Evolutionary conservation across 2,888 invertebrate species (phyloP).

Genomic region (Ormyrus pomaceus): DNA sequence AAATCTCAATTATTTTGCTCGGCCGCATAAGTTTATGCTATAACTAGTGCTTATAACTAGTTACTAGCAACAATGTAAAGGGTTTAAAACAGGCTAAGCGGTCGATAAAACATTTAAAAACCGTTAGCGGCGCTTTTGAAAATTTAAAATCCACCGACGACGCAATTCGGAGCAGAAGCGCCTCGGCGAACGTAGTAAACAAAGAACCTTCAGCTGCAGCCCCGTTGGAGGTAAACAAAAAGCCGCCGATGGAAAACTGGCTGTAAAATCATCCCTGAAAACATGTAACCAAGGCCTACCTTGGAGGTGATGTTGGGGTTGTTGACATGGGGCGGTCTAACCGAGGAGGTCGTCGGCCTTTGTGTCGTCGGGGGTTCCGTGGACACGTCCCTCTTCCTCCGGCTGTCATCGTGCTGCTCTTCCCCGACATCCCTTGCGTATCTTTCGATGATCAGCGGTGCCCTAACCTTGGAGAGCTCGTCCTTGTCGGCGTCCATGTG

Average conservation of each 20-base stretch:
- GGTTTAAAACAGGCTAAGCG: too few relatives aligned
- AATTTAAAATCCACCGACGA: too few relatives aligned
- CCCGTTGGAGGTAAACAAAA: too few relatives aligned
- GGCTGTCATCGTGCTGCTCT: slow-evolving; percentile 59
- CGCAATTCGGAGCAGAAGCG: too few relatives aligned
- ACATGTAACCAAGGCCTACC: slow-evolving; percentile 45
- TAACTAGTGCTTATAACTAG: too few relatives aligned
- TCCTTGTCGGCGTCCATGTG: slow-evolving; percentile 58
- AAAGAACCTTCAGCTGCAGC: background rate
- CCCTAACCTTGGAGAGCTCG: background rate
- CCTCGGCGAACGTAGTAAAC: background rate
- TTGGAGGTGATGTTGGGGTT: slow-evolving; percentile 69
- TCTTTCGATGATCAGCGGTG: slow-evolving; percentile 25
- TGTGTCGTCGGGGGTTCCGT: slow-evolving; percentile 59
- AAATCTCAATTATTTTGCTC: too few relatives aligned
- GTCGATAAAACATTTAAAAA: too few relatives aligned
- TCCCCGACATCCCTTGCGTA: slow-evolving; percentile 20
- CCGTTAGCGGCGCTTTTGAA: too few relatives aligned
- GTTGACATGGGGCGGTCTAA: slow-evolving; percentile 55
- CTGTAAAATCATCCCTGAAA: background rate
- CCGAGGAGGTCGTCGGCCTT: too few relatives aligned
- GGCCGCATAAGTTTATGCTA: too few relatives aligned
- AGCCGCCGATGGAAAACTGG: too few relatives aligned
- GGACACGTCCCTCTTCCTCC: slow-evolving; percentile 66
- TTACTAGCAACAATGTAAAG: too few relatives aligned